Evolutionary conservation across 2,113 vertebrate species (phyloP), one percentile per base, ranked within the genome.

Genomic region (Etia nguti): DNA sequence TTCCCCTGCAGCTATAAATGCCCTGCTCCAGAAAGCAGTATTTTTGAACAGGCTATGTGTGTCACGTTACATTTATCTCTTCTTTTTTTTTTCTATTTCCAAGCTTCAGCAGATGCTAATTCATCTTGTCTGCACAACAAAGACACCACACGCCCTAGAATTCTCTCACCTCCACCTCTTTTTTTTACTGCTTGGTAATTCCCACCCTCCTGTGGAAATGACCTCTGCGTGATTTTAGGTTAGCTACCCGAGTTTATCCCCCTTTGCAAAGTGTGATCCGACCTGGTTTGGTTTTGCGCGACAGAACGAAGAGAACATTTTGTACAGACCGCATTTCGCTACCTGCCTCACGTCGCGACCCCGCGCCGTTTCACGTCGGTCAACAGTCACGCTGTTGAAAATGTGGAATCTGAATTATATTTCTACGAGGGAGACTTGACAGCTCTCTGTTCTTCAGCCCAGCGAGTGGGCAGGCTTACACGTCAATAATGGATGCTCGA

Each of bases 401-500:
- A 89, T 87, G 60, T 38, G 80, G 68, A 91, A 82, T 86, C 6
- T 89, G 83, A 92, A 84, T 86, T 79, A 88, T 91, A 83, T 84
- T 86, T 92, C 56, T 59, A 43, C 4, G 46, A 86, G 57, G 86
- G 73, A 90, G 83, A 87, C 86, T 75, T 86, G 93, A 91, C 93
- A 88, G 89, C 86, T 80, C 70, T 83, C 87, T 94, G 82, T 91
- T 90, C 92, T 93, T 84, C 88, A 85, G 90, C 91, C 54, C 90
- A 85, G 94, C 81, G 92, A 94, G 90, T 91, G 91, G 93, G 91
- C 89, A 80, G 87, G 82, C 89, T 65, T 73, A 48, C 77, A 88
- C 83, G 87, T 95, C 93, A 95, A 95, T 95, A 96, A 95, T 95
- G 89, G 92, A 95, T 95, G 95, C 89, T 92, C 12, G 89, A 85